Conservation (phyloP, 1,140 invertebrate genomes). For the Dolichoris vasculosae region DNA sequence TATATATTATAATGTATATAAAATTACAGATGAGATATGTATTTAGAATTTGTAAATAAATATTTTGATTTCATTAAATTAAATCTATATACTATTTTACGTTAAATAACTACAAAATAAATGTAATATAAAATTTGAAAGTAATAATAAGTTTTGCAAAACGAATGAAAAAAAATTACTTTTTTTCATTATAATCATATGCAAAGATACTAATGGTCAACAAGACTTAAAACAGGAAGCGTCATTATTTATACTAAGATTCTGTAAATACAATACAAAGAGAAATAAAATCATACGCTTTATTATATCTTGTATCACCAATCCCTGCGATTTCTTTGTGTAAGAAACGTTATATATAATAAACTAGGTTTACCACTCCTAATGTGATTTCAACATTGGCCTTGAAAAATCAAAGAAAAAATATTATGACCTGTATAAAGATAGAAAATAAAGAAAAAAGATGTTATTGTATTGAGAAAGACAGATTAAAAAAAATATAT, state of each 20-base stretch:
- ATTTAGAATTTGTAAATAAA: conserved; percentile 27
- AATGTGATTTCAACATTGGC: conserved; percentile 73
- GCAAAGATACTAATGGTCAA: conserved; percentile 35
- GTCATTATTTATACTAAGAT: conserved; percentile 49
- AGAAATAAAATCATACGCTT: conserved; percentile 42
- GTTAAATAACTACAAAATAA: conserved; percentile 27
- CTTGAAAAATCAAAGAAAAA: conserved; percentile 72
- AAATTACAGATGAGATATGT: conserved; percentile 37
- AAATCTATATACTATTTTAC: background rate
- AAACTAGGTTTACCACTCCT: conserved; percentile 67
- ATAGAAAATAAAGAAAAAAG: conserved; percentile 27
- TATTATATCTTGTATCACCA: conserved; percentile 44
- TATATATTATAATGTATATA: conserved; percentile 38
- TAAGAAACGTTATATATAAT: conserved; percentile 56
- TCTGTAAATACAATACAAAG: conserved; percentile 50
- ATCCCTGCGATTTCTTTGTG: conserved; percentile 58
- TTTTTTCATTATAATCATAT: conserved; percentile 31
- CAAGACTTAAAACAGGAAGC: conserved; percentile 42
- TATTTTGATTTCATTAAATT: conserved; percentile 22
- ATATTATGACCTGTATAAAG: conserved; percentile 56
- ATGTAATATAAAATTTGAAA: conserved; percentile 26
- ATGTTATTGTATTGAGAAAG: conserved; percentile 64
- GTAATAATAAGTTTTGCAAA: background rate
- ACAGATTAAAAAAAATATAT: conserved; percentile 64
- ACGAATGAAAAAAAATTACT: conserved; percentile 20